phyloP scores from a whole-genome alignment of 2,888 invertebrate species.

The Mythimna impura region DNA sequence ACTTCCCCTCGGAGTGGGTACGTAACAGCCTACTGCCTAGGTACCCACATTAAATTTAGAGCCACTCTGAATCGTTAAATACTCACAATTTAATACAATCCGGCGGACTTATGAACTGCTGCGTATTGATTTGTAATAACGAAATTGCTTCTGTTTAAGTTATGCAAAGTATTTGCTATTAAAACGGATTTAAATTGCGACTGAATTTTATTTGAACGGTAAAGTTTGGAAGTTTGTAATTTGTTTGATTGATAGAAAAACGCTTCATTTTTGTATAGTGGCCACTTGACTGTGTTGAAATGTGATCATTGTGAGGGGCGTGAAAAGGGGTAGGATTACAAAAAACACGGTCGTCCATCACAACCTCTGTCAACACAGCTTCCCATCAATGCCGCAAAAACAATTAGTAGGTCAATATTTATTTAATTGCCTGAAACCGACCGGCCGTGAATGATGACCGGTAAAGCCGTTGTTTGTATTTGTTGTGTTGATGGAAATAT shows the following conservation, averaged over 20 bases:
- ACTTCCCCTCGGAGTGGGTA: conserved; percentile 72
- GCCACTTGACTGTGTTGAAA: conserved; percentile 74
- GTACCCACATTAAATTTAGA: conserved; percentile 75
- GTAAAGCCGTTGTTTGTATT: conserved; percentile 67
- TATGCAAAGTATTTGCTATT: conserved; percentile 79
- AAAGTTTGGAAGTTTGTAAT: conserved; percentile 67
- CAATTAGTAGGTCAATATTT: conserved; percentile 89
- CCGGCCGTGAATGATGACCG: conserved; percentile 79
- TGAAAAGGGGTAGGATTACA: conserved; percentile 81
- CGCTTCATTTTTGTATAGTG: conserved; percentile 60
- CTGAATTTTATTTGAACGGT: conserved; percentile 69
- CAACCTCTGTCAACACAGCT: conserved; percentile 85
- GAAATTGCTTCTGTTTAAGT: conserved; percentile 77
- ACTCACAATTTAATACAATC: conserved; percentile 76
- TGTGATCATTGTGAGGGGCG: conserved; percentile 71
- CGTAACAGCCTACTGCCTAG: conserved; percentile 77
- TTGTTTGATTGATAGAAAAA: conserved; percentile 68
- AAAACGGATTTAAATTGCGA: conserved; percentile 72
- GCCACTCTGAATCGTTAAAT: conserved; percentile 73
- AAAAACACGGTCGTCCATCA: conserved; percentile 87
- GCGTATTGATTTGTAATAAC: conserved; percentile 82
- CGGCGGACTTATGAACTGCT: conserved; percentile 74
- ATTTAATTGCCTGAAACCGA: conserved; percentile 84
- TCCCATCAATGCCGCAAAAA: conserved; percentile 87
- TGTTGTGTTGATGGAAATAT: conserved; percentile 57